Conservation (phyloP, 2,797 vertebrate species). For the Melanotaenia boesemani region DNA sequence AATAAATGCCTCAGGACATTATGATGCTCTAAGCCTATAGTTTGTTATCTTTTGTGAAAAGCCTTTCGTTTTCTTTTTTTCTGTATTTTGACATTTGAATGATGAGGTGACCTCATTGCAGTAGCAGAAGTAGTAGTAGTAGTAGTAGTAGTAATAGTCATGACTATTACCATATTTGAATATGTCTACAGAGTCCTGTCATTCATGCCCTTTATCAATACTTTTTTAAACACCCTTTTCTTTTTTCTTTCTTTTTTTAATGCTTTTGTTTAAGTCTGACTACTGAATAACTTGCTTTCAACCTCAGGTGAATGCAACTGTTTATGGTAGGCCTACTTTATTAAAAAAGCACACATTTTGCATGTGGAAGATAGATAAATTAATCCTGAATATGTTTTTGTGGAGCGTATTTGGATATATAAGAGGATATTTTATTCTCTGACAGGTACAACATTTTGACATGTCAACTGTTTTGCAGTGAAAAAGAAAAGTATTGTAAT, state of each 20-base stretch:
- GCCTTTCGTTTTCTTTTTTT: background rate
- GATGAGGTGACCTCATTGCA: background rate
- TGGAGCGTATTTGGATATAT: background rate
- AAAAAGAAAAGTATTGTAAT: background rate
- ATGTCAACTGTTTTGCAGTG: background rate
- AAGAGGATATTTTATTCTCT: background rate
- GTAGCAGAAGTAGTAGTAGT: background rate
- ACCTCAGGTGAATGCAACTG: background rate
- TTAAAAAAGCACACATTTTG: background rate
- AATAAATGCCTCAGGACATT: conserved; percentile 5
- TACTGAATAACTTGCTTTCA: background rate
- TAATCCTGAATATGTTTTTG: background rate
- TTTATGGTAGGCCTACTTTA: background rate
- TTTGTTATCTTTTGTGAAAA: conserved; percentile 5
- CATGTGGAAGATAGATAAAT: background rate
- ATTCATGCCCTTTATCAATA: background rate
- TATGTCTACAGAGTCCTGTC: conserved; percentile 2
- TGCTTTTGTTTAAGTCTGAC: background rate
- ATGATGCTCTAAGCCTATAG: background rate
- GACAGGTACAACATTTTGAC: background rate
- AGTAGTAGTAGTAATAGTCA: background rate
- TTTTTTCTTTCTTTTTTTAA: too few species aligned
- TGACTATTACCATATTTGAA: conserved; percentile 3
- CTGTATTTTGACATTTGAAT: conserved; percentile 20
- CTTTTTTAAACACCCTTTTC: too few species aligned